Evolutionary conservation across 2,888 invertebrate genomes (phyloP), one percentile per base, ranked within the genome.

Genomic region (Eulithis testata): DNA sequence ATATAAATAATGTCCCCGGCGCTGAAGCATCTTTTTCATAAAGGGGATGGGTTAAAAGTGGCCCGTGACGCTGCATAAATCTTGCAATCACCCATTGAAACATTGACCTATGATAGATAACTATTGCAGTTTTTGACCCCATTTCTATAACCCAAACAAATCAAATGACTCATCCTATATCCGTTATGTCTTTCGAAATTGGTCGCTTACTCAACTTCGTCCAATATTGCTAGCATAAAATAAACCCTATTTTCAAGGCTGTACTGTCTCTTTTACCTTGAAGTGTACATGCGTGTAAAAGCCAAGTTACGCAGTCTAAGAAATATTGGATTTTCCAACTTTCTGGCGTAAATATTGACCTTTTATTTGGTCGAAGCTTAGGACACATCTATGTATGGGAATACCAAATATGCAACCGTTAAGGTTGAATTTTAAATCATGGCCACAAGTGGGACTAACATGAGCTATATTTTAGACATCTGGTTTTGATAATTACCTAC

Each of bases 121-220:
- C 31, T 31, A 31, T 31, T 31, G 31, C 51, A 63, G 52, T 53
- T 52, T 21, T 11, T 12, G 54, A 49, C 68, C 63, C 37, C 55
- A 49, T 65, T 66, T 65, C 50, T 21, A 69, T 37, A 63, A 66
- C 57, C 64, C 66, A 54, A 45, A 52, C 40, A 69, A 68, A 61
- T 9, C 8, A 12, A 45, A 59, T 71, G 71, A 71, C 62, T 68
- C 71, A 71, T 66, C 64, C 9, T 7, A 36, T 14, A 63, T 72
- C 71, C 71, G 71, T 62, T 14, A 53, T 40, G 40, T 50, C 66
- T 66, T 71, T 65, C 67, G 61, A 65, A 71, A 66, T 65, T 40
- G 63, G 62, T 55, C 57, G 68, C 55, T 47, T 60, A 54, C 69
- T 61, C 59, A 60, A 64, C 11, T 11, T 9, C 60, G 11, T 7